phyloP scores from a whole-genome alignment of 2,888 invertebrate genomes.

The Watsonalla binaria region DNA sequence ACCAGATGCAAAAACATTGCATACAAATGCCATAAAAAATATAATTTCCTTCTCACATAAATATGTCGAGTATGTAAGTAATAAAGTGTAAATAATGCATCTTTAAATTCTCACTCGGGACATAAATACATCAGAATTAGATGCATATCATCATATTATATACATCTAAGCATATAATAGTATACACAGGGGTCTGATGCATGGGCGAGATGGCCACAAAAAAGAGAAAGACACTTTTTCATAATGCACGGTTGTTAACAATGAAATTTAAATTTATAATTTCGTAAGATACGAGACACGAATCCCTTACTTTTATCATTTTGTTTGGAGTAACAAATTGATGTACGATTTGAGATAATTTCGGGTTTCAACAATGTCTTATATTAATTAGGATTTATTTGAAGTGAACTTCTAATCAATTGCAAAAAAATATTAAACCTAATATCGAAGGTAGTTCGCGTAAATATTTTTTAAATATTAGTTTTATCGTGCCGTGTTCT shows the following conservation, averaged over 20 bases:
- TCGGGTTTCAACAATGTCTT: no score
- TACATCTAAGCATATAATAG: slow-evolving; percentile 3
- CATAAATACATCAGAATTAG: slow-evolving; percentile 26
- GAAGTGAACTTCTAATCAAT: no score
- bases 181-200: slow-evolving; percentile 21
- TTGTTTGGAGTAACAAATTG: slow-evolving; percentile 7
- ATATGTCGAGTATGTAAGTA: no score
- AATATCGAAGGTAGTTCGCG: no score
- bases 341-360: not conserved
- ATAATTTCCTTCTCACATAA: no score
- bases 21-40: no score
- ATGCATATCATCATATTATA: slow-evolving; percentile 20
- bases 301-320: slow-evolving; percentile 20
- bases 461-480: no score
- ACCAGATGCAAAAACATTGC: no score
- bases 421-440: no score
- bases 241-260: slow-evolving; percentile 35
- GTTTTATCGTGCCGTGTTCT: no score
- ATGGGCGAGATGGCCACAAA: slow-evolving; percentile 25
- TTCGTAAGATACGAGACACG: slow-evolving; percentile 25
- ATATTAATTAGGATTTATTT: no score
- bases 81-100: not conserved
- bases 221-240: slow-evolving; percentile 36
- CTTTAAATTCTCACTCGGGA: slow-evolving; percentile 14
- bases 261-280: slow-evolving; percentile 54